Evolutionary conservation across 2,797 vertebrate species (phyloP), one percentile per base, ranked within the genome.

Genomic region (Lagodon rhomboides): DNA sequence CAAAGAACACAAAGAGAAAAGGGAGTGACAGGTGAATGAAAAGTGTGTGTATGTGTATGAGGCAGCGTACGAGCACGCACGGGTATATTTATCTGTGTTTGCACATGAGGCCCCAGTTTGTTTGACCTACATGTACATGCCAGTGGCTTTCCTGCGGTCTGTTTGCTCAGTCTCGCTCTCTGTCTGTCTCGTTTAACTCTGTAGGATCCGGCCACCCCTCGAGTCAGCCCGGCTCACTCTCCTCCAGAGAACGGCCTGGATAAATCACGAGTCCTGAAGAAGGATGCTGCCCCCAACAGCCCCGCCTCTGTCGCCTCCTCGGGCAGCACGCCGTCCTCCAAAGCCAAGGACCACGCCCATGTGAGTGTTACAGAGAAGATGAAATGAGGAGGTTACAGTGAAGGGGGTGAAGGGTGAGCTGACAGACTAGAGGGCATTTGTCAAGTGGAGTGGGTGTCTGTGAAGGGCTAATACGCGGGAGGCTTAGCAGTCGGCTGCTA

Each of bases 251-350:
- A 98, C 0, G 98, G 98, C 68, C 93, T 99, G 77, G 98, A 99
- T 90, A 99, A 99, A 90, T 90, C 95, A 9, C 96, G 97, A 0
- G 95, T 95, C 67, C 91, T 97, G 90, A 99, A 95, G 93, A 98
- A 98, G 77, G 98, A 99, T 0, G 96, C 96, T 0, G 96, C 96
- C 1, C 97, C 98, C 3, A 97, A 97, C 95, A 98, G 98, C 94
- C 98, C 98, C 0, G 97, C 98, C 88, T 99, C 98, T 0, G 96
- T 98, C 12, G 97, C 97, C 69, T 99, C 98, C n/a, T 99, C 98
- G 23, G 97, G 98, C 91, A 99, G 98, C 94, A 99, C 97, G 5
- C 98, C 97, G 5, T 98, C 98, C 67, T 99, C 98, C 87, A 99
- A 99, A 95, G 97, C 97, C 25, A 98, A 99, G 94, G 98, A 98